A percentile compares a stretch with the other conserved stretches of the same genome.
Evolutionary conservation across 1,140 invertebrate genomes (phyloP).

Genomic region (Pararge aegeria): DNA sequence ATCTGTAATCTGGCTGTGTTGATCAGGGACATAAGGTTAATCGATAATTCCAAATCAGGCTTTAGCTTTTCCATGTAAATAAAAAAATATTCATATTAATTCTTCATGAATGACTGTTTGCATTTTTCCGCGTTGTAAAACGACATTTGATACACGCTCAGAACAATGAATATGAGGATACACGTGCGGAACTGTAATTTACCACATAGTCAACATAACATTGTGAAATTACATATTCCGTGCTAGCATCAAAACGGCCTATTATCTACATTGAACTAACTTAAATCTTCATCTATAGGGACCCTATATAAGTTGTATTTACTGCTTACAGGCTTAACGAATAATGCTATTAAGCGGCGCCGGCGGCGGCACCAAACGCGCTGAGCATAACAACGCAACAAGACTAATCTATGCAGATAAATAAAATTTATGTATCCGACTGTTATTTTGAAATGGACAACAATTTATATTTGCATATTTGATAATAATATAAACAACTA

Average conservation of each 20-base stretch:
- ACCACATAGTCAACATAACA: too few relatives aligned
- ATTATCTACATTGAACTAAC: not conserved
- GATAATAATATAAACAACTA: not conserved
- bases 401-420: conserved; percentile 18
- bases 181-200: not conserved
- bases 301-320: not conserved
- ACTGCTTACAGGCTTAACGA: conserved; percentile 17
- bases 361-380: conserved; percentile 11
- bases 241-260: too few relatives aligned
- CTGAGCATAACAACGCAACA: conserved; percentile 14
- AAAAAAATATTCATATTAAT: too few relatives aligned
- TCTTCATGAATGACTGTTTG: too few relatives aligned
- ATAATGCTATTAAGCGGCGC: conserved; percentile 25
- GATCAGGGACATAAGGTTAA: not conserved
- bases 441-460: conserved; percentile 5
- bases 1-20: not conserved
- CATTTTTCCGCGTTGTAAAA: too few relatives aligned
- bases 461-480: not conserved
- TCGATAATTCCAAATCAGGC: not conserved
- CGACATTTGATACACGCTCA: too few relatives aligned
- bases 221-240: too few relatives aligned
- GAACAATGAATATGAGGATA: too few relatives aligned
- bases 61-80: not conserved
- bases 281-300: not conserved
- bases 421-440: conserved; percentile 8